A percentile compares a stretch with the other conserved stretches of the same genome.
These are phyloP conservation scores for Pissodes strobi DNA, from an alignment of 1,140 invertebrate species.

Conservation along the genomic window DNA sequence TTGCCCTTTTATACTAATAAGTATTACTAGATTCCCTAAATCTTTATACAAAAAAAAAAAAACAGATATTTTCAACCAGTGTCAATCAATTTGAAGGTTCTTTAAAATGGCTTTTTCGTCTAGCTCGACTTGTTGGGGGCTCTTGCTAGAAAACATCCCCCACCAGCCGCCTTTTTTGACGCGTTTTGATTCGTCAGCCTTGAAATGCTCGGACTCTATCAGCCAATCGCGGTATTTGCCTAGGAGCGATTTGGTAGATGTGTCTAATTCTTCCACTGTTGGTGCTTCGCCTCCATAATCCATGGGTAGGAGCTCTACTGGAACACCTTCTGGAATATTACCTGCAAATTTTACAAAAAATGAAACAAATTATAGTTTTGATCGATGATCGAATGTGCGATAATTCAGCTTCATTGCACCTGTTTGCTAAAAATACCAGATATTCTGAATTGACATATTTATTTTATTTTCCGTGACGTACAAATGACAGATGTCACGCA, in stretches of 20 bases:
- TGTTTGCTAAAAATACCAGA: no score
- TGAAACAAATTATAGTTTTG: background rate
- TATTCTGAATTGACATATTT: no score
- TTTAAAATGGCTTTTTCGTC: slow-evolving; percentile 47
- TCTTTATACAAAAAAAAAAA: background rate
- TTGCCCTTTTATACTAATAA: no score
- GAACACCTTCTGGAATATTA: slow-evolving; percentile 45
- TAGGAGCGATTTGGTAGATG: slow-evolving; percentile 37
- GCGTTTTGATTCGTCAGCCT: slow-evolving; percentile 50
- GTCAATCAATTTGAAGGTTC: slow-evolving; percentile 46
- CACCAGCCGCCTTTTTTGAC: slow-evolving; percentile 50
- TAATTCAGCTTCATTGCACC: no score
- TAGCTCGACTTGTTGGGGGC: slow-evolving; percentile 30
- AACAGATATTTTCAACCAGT: no score
- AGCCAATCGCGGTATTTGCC: slow-evolving; percentile 52
- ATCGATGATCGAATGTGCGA: no score
- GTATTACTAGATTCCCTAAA: background rate
- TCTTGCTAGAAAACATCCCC: slow-evolving; percentile 44
- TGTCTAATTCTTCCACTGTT: slow-evolving; percentile 45
- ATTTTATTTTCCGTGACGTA: no score
- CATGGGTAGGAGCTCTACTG: slow-evolving; percentile 46
- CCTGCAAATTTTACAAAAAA: slow-evolving; percentile 28
- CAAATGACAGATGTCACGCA: no score
- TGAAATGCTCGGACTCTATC: slow-evolving; percentile 44
- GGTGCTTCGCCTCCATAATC: slow-evolving; percentile 53